Base-by-base conservation (phyloP, 2,888 invertebrate species). In the Dioctria rufipes region DNA sequence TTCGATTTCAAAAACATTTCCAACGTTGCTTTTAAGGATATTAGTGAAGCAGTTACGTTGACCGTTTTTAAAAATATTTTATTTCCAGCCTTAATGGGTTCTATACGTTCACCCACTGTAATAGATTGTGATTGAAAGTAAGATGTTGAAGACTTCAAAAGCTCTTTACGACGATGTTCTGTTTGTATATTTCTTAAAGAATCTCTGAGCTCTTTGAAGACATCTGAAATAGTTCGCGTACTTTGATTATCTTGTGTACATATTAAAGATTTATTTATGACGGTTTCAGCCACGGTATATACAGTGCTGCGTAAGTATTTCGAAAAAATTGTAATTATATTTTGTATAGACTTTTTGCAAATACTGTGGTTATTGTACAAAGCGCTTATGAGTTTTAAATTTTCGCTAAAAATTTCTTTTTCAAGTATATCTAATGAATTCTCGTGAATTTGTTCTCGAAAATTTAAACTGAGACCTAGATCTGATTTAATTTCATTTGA, bases 81-180 rank as follows among this genome's bases (percentile, higher is more conserved):
- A 25, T 25, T 25, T 25, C 25, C 25, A 25, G 25, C 25, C 25
- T 25, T 25, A 25, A 65, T 42, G 6, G 65, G 3, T 8, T 65
- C 65, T 9, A 65, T 42, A 65, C 65, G 65, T 39, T 65, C 39
- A 39, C 65, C 65, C 8, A 65, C 42, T 11, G 40, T 39, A 39
- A 65, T 8, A n/a, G 65, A 11, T 40, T 13, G 58, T 58, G 58
- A 58, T 13, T 58, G 58, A 58, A 58, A 58, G 25, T 58, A 58
- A 13, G 58, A 58, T 8, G 58, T 58, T 8, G 11, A 13, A 58
- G n/a, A 58, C n/a, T 3, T 58, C 11, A 58, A 58, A 58, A 58
- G 25, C 4, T 4, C 8, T 58, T 58, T 58, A 58, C 58, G 58
- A 13, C 58, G 58, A 65, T 65, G 4, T 65, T 65, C 65, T 9